Percentiles rank a stretch among this genome's conserved stretches.
Conservation (phyloP, 1,140 invertebrate genomes). For the Drosophila pandora region DNA sequence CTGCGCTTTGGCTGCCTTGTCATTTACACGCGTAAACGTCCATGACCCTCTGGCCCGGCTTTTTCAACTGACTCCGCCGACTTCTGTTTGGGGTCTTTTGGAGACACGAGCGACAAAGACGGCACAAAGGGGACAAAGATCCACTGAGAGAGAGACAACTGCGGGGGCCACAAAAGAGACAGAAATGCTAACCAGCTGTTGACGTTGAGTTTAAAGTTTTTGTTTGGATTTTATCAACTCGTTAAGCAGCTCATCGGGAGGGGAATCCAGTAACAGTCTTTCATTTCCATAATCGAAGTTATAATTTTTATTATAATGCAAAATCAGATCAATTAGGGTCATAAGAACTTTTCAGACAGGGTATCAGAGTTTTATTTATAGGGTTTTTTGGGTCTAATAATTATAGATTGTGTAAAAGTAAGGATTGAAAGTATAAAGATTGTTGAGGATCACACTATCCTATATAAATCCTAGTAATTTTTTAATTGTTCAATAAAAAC, state of each 20-base stretch:
- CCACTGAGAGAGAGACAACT: neutral
- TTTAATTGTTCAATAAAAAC: too few species aligned
- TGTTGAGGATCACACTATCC: too few species aligned
- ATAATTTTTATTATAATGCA: neutral
- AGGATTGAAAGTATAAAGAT: too few species aligned
- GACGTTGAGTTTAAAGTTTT: slow-evolving; percentile 44
- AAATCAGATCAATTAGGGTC: neutral
- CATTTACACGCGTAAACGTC: slow-evolving; percentile 79
- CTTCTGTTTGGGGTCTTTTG: slow-evolving; percentile 2
- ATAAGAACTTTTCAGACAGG: neutral
- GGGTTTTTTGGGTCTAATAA: too few species aligned
- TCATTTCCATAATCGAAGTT: neutral
- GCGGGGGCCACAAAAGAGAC: neutral
- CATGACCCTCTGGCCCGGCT: slow-evolving; percentile 74
- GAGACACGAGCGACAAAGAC: slow-evolving; percentile 21
- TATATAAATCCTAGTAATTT: too few species aligned
- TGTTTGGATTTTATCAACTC: slow-evolving; percentile 14
- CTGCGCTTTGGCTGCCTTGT: slow-evolving; percentile 54
- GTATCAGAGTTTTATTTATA: neutral
- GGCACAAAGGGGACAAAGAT: slow-evolving; percentile 8
- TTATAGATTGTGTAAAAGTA: too few species aligned
- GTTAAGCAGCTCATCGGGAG: neutral
- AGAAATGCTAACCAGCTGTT: slow-evolving; percentile 43
- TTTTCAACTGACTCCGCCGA: slow-evolving; percentile 37
- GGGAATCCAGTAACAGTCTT: neutral